phyloP scores from a whole-genome alignment of 2,113 vertebrate genomes.

The Sander vitreus region DNA sequence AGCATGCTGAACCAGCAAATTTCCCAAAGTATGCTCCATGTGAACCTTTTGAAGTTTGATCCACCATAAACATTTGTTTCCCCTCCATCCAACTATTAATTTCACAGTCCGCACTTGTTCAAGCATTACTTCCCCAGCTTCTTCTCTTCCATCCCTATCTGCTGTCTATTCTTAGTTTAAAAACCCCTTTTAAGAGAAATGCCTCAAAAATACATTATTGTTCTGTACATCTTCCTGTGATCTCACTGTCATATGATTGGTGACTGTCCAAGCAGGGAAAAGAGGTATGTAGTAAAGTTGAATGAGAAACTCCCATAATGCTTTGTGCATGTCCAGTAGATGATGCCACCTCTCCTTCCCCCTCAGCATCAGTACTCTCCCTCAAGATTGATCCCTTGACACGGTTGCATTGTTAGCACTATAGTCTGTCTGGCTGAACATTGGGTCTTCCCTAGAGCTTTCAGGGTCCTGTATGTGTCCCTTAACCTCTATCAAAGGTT shows the following conservation, averaged over 20 bases:
- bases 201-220: constrained; percentile 84
- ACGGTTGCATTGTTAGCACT: constrained; percentile 65
- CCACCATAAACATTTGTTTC: constrained; percentile 78
- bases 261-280: constrained; percentile 98
- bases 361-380: constrained; percentile 68
- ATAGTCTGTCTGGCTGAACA: constrained; percentile 55
- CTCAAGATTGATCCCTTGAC: constrained; percentile 55
- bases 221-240: constrained; percentile 92
- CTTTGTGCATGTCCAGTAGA: constrained; percentile 94
- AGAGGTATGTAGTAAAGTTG: constrained; percentile 97
- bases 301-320: constrained; percentile 86
- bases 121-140: constrained; percentile 77
- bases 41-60: constrained; percentile 77
- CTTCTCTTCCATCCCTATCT: constrained; percentile 75
- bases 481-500: constrained; percentile 56
- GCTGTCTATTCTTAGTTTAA: constrained; percentile 67
- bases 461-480: constrained; percentile 51
- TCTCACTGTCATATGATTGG: constrained; percentile 94
- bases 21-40: constrained; percentile 80
- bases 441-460: constrained; percentile 31
- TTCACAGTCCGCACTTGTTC: constrained; percentile 77
- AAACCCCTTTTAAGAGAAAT: constrained; percentile 76
- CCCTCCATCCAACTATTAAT: constrained; percentile 77
- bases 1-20: constrained; percentile 79
- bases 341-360: constrained; percentile 71